phyloP scores from a whole-genome alignment of 2,888 invertebrate genomes.

The Trissonchulus sp. region DNA sequence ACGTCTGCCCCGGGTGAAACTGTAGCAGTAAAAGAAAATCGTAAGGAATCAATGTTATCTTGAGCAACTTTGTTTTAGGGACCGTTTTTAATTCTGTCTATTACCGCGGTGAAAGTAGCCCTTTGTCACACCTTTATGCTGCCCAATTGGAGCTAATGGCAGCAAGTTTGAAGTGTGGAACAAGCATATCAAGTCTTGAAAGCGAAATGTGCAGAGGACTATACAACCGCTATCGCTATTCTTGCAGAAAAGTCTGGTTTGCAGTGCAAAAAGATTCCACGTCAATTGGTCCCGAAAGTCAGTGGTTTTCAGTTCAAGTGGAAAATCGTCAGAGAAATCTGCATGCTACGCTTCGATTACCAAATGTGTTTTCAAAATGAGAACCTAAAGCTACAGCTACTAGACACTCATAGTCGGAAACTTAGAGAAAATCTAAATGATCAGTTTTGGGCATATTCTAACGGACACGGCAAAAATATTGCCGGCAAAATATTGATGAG shows the following conservation, averaged over 20 bases:
- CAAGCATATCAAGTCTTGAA: background rate
- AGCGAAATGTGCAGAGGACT: background rate
- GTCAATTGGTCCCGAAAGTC: background rate
- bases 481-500: background rate
- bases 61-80: too few relatives aligned
- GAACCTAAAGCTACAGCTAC: background rate
- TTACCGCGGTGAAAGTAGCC: background rate
- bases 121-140: background rate
- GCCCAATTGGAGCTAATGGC: background rate
- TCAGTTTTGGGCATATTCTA: background rate
- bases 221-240: background rate
- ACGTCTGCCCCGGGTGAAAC: too few relatives aligned
- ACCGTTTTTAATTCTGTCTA: too few relatives aligned
- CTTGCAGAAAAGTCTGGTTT: background rate
- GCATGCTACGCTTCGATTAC: background rate
- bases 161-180: background rate
- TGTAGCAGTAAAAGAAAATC: too few relatives aligned
- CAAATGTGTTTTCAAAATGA: background rate
- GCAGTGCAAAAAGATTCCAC: background rate
- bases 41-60: too few relatives aligned
- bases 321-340: background rate
- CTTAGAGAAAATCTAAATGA: background rate
- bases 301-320: background rate
- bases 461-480: background rate
- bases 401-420: background rate